Percentiles rank a stretch among this genome's conserved stretches.
These are phyloP conservation scores for Melanostoma scalare DNA, from an alignment of 2,888 invertebrate genomes.

Conservation along the genomic window DNA sequence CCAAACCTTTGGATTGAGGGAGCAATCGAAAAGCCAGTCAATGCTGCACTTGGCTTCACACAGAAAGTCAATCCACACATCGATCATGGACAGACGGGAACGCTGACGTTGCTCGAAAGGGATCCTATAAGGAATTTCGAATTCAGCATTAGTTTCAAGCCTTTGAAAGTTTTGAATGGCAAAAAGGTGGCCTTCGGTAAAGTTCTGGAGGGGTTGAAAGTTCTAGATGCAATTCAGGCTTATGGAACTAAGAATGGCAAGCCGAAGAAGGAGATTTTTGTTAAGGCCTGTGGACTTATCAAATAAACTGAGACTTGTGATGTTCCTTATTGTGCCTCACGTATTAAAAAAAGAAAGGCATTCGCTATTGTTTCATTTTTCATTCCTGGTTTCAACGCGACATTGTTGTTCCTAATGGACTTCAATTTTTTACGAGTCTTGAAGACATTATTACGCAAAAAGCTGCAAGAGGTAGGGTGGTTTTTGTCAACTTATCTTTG, in stretches of 20 bases:
- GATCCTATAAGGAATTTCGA: conserved; percentile 54
- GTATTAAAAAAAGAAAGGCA: too few relatives aligned
- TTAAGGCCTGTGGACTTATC: conserved; percentile 77
- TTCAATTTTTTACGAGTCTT: too few relatives aligned
- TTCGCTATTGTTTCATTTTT: too few relatives aligned
- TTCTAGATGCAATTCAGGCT: conserved; percentile 76
- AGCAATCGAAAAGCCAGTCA: conserved; percentile 55
- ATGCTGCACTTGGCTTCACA: neutral
- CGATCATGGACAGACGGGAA: conserved; percentile 75
- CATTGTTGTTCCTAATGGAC: too few relatives aligned
- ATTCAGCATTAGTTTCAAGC: conserved; percentile 79
- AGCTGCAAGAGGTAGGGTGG: too few relatives aligned
- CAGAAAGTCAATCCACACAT: conserved; percentile 75
- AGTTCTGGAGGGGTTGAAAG: conserved; percentile 75
- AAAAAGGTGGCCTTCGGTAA: conserved; percentile 78
- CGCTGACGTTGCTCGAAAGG: conserved; percentile 42
- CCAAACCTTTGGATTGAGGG: conserved; percentile 78
- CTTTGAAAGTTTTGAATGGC: conserved; percentile 75
- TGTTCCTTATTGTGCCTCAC: neutral
- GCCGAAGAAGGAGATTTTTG: conserved; percentile 74
- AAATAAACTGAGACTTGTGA: conserved; percentile 4
- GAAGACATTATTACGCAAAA: too few relatives aligned
- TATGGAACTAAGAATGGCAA: conserved; percentile 78
- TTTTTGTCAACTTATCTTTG: too few relatives aligned
- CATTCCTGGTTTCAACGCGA: too few relatives aligned